Base-by-base conservation (phyloP, 1,140 invertebrate genomes). In the Anastatus disparis region DNA sequence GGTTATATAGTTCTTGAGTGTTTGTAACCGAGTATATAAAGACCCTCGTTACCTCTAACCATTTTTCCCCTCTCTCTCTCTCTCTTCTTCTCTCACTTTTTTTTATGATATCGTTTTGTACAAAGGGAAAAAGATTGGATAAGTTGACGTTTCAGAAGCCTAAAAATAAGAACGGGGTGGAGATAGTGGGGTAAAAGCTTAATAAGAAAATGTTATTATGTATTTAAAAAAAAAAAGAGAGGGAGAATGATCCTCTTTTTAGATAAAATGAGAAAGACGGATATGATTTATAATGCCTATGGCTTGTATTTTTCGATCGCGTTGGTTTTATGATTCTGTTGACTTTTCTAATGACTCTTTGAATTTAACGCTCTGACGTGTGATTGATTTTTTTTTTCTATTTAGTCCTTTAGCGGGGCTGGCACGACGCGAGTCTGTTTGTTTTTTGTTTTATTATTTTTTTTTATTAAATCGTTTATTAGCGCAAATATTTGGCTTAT, bases 141-240 rank as follows among this genome's bases (percentile, higher is more conserved):
- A 63, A 70, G 70, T 74, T 68, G 67, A 12, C 53, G 29, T 15
- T 53, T 69, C 24, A 17, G 20, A n/a, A n/a, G n/a, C n/a, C n/a
- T n/a, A n/a, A n/a, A n/a, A n/a, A n/a, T n/a, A n/a, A n/a, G n/a
- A n/a, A n/a, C n/a, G n/a, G n/a, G n/a, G n/a, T n/a, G n/a, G n/a
- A n/a, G n/a, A n/a, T n/a, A n/a, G n/a, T n/a, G n/a, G n/a, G n/a
- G n/a, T n/a, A n/a, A n/a, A n/a, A n/a, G 38, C 50, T 70, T 70
- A 70, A 70, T 74, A 70, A 63, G 72, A 71, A 70, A 74, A 71
- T 59, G 72, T 71, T 70, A 71, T 74, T 74, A 70, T 52, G 55
- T 66, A 74, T 74, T 67, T 71, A n/a, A n/a, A n/a, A n/a, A n/a
- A n/a, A n/a, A n/a, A n/a, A n/a, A n/a, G n/a, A n/a, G n/a, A n/a